Base-by-base conservation (phyloP, 92 coral and sea anemone species). In the Zoanthus sociatus region DNA sequence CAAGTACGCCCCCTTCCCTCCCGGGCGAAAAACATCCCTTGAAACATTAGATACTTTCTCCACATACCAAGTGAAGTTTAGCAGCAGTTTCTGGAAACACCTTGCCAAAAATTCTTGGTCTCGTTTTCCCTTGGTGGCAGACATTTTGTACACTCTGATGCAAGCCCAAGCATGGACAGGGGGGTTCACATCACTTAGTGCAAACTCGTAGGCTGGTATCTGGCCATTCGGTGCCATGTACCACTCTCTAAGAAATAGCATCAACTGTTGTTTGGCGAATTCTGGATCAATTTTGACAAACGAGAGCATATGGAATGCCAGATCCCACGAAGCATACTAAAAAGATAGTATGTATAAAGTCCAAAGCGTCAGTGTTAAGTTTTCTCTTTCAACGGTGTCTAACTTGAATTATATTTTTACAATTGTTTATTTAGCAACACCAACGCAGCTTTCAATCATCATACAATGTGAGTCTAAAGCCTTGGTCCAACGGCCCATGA, bases 161-260 rank as follows among this genome's bases (percentile, higher is more conserved):
- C 95, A 92, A 14, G 99, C 99, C 71, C 94, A 87, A 1, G 99
- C 99, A 74, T 97, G 99, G 18, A 97, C 99, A 0, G 99, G 99
- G 9, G 99, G 99, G 92, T 97, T 97, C 44, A 97, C 99, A 86
- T 97, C 99, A 83, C 98, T 94, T 64, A 97, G 88, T 0, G 98
- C 99, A 75, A 97, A 97, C 89, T 97, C 99, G 79, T 96, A 96
- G 6, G 99, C 99, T 0, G 99, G 99, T 21, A 96, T 83, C 91
- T 96, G 99, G 30, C 99, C 99, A 48, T 96, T 96, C 0, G 99
- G 99, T 4, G 99, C 98, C 99, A 96, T 96, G 90, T 96, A 96
- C 95, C 97, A 93, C 82, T 96, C 99, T 6, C 96, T 94, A 20
- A 94, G 93, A 83, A 96, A 96, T 55, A 96, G 71, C 73, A 96